Evolutionary conservation across 2,113 vertebrate species (phyloP).

Genomic region (Lates calcarifer): DNA sequence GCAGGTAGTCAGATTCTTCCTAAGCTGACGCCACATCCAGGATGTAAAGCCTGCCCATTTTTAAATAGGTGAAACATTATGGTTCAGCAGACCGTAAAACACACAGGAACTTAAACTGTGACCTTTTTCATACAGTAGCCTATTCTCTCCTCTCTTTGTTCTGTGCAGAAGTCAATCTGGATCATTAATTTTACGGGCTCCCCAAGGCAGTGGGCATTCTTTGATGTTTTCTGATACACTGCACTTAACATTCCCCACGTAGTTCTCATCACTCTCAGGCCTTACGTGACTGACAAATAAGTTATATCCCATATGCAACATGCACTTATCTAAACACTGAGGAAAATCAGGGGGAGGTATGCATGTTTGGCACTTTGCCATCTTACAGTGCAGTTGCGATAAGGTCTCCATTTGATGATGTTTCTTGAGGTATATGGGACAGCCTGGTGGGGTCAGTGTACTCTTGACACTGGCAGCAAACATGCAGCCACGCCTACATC

Average conservation of each 20-base stretch:
- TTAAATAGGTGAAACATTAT: conserved; percentile 72
- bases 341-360: conserved; percentile 59
- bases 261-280: conserved; percentile 59
- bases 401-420: conserved; percentile 63
- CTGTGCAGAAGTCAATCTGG: conserved; percentile 67
- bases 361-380: conserved; percentile 63
- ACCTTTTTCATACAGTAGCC: conserved; percentile 72
- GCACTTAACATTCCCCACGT: conserved; percentile 77
- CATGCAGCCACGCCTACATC: conserved; percentile 52
- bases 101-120: conserved; percentile 70
- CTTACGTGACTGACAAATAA: conserved; percentile 63
- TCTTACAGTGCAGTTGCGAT: conserved; percentile 51
- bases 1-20: conserved; percentile 47
- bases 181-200: conserved; percentile 80
- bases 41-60: conserved; percentile 43
- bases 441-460: conserved; percentile 45
- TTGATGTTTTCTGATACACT: conserved; percentile 75
- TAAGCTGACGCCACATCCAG: conserved; percentile 45
- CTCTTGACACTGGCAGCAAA: conserved; percentile 43
- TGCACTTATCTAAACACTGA: conserved; percentile 55
- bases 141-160: conserved; percentile 74
- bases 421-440: conserved; percentile 51
- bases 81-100: conserved; percentile 76
- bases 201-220: conserved; percentile 57
- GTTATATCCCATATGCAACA: conserved; percentile 50